phyloP scores from a whole-genome alignment of 1,140 invertebrate species.

The Chironomus striatipennis region DNA sequence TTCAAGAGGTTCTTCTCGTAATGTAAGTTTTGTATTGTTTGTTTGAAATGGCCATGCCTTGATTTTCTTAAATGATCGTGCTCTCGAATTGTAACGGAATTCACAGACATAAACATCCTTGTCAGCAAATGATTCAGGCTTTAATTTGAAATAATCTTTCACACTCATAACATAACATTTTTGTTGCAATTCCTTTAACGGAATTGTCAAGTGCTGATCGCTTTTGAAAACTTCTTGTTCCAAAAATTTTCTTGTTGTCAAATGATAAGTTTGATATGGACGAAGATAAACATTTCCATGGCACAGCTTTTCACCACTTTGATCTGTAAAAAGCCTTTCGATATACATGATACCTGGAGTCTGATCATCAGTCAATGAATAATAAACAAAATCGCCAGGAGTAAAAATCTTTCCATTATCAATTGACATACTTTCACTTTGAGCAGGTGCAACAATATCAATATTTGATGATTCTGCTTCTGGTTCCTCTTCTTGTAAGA shows the following conservation, averaged over 20 bases:
- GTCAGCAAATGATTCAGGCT: conserved; percentile 77
- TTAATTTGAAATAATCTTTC: conserved; percentile 88
- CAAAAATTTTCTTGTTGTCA: conserved; percentile 88
- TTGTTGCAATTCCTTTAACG: conserved; percentile 81
- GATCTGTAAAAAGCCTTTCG: conserved; percentile 77
- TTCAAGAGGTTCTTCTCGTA: conserved; percentile 64
- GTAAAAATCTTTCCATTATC: conserved; percentile 38
- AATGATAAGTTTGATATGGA: conserved; percentile 91
- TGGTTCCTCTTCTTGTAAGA: conserved; percentile 65
- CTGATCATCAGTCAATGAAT: conserved; percentile 37
- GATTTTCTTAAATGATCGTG: conserved; percentile 87
- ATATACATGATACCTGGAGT: conserved; percentile 76
- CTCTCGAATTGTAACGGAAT: conserved; percentile 80
- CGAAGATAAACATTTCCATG: conserved; percentile 70
- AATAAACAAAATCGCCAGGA: conserved; percentile 38
- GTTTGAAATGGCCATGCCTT: conserved; percentile 71
- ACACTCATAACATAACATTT: conserved; percentile 90
- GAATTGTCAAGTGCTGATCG: conserved; percentile 72
- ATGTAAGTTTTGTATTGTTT: conserved; percentile 54
- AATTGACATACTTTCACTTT: conserved; percentile 38
- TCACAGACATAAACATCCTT: conserved; percentile 98
- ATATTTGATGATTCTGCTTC: conserved; percentile 33
- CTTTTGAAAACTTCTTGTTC: conserved; percentile 96
- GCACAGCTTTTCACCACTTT: conserved; percentile 75
- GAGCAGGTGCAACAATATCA: conserved; percentile 22